These are phyloP conservation scores for Amblyjoppa proteus DNA, from an alignment of 2,888 invertebrate species.

Conservation along the genomic window DNA sequence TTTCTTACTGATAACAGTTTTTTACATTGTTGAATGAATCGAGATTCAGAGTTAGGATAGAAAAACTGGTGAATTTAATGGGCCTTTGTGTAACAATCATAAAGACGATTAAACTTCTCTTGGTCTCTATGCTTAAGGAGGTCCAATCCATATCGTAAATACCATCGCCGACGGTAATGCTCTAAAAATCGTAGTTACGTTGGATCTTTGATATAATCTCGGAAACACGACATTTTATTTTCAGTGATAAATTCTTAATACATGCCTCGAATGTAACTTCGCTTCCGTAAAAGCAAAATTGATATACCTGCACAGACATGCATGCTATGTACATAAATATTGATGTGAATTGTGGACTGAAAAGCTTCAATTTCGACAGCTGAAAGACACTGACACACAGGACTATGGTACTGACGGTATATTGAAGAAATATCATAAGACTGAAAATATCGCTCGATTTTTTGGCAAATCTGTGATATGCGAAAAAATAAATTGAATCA, in stretches of 20 bases:
- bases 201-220: not conserved
- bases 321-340: slow-evolving; percentile 62
- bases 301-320: slow-evolving; percentile 74
- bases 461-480: slow-evolving; percentile 45
- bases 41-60: slow-evolving; percentile 74
- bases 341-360: slow-evolving; percentile 64
- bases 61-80: slow-evolving; percentile 74
- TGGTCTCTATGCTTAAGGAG: slow-evolving; percentile 58
- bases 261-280: slow-evolving; percentile 73
- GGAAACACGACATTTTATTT: not conserved
- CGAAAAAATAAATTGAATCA: not conserved
- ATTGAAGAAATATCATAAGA: slow-evolving; percentile 66
- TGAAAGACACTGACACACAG: slow-evolving; percentile 72
- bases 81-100: slow-evolving; percentile 72
- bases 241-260: slow-evolving; percentile 1
- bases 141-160: slow-evolving; percentile 75
- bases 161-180: slow-evolving; percentile 67
- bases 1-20: not conserved
- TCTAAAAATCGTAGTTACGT: slow-evolving; percentile 31
- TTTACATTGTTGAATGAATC: slow-evolving; percentile 75
- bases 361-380: slow-evolving; percentile 63
- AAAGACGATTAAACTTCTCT: slow-evolving; percentile 65
- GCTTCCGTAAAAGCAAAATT: slow-evolving; percentile 77
- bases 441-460: slow-evolving; percentile 63
- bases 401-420: slow-evolving; percentile 66